Conservation (phyloP, 2,888 invertebrate species). For the Eupeodes luniger region DNA sequence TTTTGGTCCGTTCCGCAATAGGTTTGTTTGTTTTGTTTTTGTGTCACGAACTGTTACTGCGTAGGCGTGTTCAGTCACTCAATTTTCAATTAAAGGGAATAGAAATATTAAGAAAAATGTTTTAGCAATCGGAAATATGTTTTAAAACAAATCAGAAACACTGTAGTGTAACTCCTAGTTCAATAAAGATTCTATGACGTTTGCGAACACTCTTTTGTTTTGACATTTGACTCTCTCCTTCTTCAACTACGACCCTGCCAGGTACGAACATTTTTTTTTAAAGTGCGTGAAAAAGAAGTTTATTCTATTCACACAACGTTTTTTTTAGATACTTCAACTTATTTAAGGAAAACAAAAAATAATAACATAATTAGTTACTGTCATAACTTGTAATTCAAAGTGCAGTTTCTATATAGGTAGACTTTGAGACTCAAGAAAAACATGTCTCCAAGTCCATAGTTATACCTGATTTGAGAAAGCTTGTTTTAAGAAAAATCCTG, state of each 20-base stretch:
- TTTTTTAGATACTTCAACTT: conserved; percentile 9
- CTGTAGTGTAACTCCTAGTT: too few relatives aligned
- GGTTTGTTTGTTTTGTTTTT: too few relatives aligned
- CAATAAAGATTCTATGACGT: too few relatives aligned
- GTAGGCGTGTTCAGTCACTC: too few relatives aligned
- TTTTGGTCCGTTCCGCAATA: too few relatives aligned
- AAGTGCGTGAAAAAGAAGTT: conserved; percentile 4
- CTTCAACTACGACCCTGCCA: neutral
- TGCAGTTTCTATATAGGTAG: neutral
- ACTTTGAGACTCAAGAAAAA: conserved; percentile 15
- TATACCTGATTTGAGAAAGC: neutral
- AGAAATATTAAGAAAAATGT: too few relatives aligned
- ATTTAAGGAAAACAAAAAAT: neutral
- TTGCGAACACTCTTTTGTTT: too few relatives aligned
- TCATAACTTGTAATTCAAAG: conserved; percentile 61
- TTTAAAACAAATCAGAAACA: too few relatives aligned
- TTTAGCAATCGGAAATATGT: too few relatives aligned
- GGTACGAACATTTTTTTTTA: neutral
- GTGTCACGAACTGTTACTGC: too few relatives aligned
- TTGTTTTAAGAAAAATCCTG: conserved; percentile 11
- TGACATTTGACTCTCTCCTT: too few relatives aligned
- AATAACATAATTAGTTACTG: conserved; percentile 58
- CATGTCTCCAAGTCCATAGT: neutral
- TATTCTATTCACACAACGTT: neutral
- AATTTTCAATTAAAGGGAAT: too few relatives aligned